A percentile compares a stretch with the other conserved stretches of the same genome.
Evolutionary conservation across 1,140 invertebrate genomes (phyloP).

Genomic region (Drosophila nebulosa): DNA sequence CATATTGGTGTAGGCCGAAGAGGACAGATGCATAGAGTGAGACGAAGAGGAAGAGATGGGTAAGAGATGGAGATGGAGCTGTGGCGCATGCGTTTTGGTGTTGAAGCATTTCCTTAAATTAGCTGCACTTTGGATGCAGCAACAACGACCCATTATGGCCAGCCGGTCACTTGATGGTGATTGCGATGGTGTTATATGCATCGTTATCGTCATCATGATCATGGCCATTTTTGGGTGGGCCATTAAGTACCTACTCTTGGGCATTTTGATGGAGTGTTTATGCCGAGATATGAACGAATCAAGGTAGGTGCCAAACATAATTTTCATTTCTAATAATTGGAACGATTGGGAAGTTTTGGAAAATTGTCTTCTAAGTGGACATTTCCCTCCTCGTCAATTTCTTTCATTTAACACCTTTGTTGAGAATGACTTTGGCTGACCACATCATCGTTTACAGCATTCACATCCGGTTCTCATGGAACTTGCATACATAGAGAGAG

Average conservation of each 20-base stretch:
- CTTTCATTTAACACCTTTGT: conserved; percentile 31
- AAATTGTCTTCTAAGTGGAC: conserved; percentile 30
- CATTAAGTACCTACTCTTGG: conserved; percentile 59
- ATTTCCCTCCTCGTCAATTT: conserved; percentile 16
- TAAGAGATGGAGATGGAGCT: conserved; percentile 11
- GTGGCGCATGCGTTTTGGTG: conserved; percentile 47
- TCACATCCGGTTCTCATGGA: conserved; percentile 67
- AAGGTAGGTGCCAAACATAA: conserved; percentile 34
- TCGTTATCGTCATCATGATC: conserved; percentile 23
- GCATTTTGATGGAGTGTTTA: conserved; percentile 72
- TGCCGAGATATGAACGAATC: conserved; percentile 51
- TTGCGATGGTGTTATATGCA: conserved; percentile 17
- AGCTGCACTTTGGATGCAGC: conserved; percentile 68
- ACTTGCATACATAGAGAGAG: not conserved
- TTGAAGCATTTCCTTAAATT: conserved; percentile 71
- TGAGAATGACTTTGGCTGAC: conserved; percentile 24
- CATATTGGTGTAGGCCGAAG: conserved; percentile 65
- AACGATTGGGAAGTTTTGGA: not conserved
- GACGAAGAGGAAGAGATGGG: not conserved
- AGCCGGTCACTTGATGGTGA: conserved; percentile 34
- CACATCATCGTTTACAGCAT: conserved; percentile 5
- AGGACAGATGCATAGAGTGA: too few species aligned
- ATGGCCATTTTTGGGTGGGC: conserved; percentile 71
- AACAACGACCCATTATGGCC: conserved; percentile 34
- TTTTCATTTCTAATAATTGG: conserved; percentile 11